Percentiles rank a stretch among this genome's conserved stretches.
Conservation (phyloP, 2,888 invertebrate species). For the Synanthedon formicaeformis region DNA sequence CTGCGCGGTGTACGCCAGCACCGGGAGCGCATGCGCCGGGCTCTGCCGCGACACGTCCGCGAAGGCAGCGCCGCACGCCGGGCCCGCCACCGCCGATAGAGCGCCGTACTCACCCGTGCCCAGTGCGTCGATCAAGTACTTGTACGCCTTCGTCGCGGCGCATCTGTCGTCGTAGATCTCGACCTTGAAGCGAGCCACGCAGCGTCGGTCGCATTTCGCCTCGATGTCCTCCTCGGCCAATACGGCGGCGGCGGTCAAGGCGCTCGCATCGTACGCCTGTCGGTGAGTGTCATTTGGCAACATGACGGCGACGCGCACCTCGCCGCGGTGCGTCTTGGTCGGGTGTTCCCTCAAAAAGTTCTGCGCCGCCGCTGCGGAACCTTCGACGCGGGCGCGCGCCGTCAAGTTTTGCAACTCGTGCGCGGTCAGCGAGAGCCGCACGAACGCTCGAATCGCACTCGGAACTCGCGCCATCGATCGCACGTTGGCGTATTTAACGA, state of each 20-base stretch:
- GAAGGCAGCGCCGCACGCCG: constrained; percentile 47
- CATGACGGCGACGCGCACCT: constrained; percentile 34
- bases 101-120: constrained; percentile 37
- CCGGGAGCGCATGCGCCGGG: constrained; percentile 33
- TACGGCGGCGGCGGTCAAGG: constrained; percentile 35
- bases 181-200: constrained; percentile 26
- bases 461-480: constrained; percentile 29
- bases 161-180: constrained; percentile 42
- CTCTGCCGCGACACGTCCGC: constrained; percentile 42
- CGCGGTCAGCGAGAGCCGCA: constrained; percentile 22
- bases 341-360: constrained; percentile 16
- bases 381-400: constrained; percentile 11
- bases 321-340: constrained; percentile 10
- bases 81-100: constrained; percentile 44
- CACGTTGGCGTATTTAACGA: constrained; percentile 39
- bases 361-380: constrained; percentile 18
- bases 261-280: constrained; percentile 24
- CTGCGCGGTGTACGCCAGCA: constrained; percentile 43
- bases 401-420: constrained; percentile 22
- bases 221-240: constrained; percentile 31
- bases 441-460: constrained; percentile 31
- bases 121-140: constrained; percentile 40
- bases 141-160: constrained; percentile 36
- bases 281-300: constrained; percentile 21
- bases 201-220: constrained; percentile 4